Evolutionary conservation across 2,113 vertebrate genomes (phyloP), one percentile per base, ranked within the genome.

Genomic region (Isichthys henryi): DNA sequence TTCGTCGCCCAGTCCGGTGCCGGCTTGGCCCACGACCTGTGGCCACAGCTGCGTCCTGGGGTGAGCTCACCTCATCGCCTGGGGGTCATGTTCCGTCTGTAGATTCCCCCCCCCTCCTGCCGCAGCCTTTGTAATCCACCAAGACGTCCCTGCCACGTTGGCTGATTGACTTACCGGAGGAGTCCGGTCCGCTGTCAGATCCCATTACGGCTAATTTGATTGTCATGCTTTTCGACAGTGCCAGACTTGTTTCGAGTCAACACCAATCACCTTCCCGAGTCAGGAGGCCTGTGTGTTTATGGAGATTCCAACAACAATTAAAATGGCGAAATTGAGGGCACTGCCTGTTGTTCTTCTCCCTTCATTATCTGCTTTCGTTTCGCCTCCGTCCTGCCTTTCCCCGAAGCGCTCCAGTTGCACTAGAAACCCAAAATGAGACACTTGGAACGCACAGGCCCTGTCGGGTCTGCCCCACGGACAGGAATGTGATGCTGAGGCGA

Each of bases 91-190:
- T 62, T 88, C 87, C n/a, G 49, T n/a, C 52, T 88, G 39, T 43
- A 43, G 21, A n/a, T 85, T 0, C 10, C 5, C n/a, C 49, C 3
- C 27, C 53, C 87, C 74, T 58, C 83, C 53, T 10, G 49, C 9
- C 5, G 19, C 35, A 45, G 43, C 45, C 82, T 84, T 39, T 83
- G 56, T 39, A 45, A 62, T 43, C 77, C 52, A 62, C 53, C 31
- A 62, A 48, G 93, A 93, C 89, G 90, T 93, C 87, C 91, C 39
- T 83, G 86, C 92, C 89, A 88, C 89, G 88, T 92, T 92, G 92
- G 92, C 91, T 94, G 92, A 95, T 94, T 94, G 92, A 93, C 91
- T 91, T 70, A 92, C 88, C 89, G 91, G 91, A 92, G 92, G 91
- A 88, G 88, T 89, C 91, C 92, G 93, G 90, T 90, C 77, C 15